Evolutionary conservation across 2,888 invertebrate genomes (phyloP), one percentile per base, ranked within the genome.

Genomic region (Lochmaea crataegi): DNA sequence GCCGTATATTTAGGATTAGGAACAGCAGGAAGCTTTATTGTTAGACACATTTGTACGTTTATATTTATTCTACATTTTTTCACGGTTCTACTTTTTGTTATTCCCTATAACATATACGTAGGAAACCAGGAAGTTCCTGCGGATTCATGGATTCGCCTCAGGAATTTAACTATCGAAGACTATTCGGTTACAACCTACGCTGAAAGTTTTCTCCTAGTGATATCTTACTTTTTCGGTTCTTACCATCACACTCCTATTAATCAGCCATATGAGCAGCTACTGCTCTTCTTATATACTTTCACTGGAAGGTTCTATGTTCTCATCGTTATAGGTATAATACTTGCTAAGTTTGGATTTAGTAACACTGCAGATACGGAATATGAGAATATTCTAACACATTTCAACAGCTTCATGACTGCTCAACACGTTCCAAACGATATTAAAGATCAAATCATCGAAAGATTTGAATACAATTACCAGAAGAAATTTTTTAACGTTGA

Each of bases 401-500:
- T 86, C 12, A 84, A 88, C 83, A 88, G 88, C 72, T 91, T 89
- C 78, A 89, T 89, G 86, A 82, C 82, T 4, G 87, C 88, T 65
- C 89, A 89, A 78, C 88, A 88, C 75, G 85, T 90, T 16, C 89
- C 90, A 0, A 76, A 80, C 12, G 75, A 83, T 11, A 80, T 90
- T 22, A 86, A 87, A 79, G 82, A 86, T 48, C 86, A 88, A 9
- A 83, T 91, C 7, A 80, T 87, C 5, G 83, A 84, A 10, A 90
- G 89, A 80, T 90, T 90, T 79, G 85, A 87, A 68, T 89, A 89
- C 80, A 86, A 86, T 65, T 90, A 87, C 78, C 89, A 88, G 76
- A 88, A 88, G 71, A 84, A 85, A 42, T 90, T 89, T 77, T 90
- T 89, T 81, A 87, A 88, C 76, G 90, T 90, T 72, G 84, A 86